A percentile compares a stretch with the other conserved stretches of the same genome.
These are phyloP conservation scores for Mus pahari DNA, from an alignment of 2,113 vertebrate species.

Conservation along the genomic window DNA sequence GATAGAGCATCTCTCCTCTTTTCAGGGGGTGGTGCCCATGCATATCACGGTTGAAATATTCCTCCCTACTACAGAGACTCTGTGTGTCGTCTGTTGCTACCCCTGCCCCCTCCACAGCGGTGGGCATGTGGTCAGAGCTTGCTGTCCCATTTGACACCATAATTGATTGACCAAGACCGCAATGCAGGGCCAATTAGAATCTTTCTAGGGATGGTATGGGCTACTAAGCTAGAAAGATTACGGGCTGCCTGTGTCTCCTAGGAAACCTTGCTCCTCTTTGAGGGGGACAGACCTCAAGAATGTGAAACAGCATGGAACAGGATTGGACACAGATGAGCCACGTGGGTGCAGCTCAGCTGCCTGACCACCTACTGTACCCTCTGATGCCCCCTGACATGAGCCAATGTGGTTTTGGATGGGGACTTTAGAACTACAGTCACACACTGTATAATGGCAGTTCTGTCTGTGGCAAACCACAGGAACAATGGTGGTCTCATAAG, in stretches of 20 bases:
- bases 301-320: not conserved
- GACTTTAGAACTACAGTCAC: not conserved
- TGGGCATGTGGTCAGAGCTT: not conserved
- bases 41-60: not conserved
- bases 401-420: not conserved
- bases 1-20: not conserved
- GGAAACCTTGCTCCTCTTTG: not conserved
- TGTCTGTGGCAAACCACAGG: not conserved
- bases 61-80: not conserved
- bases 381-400: not conserved
- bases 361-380: not conserved
- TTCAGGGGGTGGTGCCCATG: not conserved
- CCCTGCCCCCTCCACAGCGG: fast-evolving
- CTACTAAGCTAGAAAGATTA: not conserved
- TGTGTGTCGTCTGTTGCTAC: not conserved
- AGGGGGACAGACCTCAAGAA: not conserved
- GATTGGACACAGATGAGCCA: not conserved
- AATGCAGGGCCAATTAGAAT: not conserved
- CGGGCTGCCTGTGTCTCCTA: not conserved
- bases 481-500: not conserved
- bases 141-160: no score
- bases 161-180: not conserved
- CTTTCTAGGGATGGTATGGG: not conserved
- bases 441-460: not conserved
- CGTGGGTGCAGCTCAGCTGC: not conserved